Conservation (phyloP, 2,113 vertebrate genomes). For the Emydocephalus ijimae region DNA sequence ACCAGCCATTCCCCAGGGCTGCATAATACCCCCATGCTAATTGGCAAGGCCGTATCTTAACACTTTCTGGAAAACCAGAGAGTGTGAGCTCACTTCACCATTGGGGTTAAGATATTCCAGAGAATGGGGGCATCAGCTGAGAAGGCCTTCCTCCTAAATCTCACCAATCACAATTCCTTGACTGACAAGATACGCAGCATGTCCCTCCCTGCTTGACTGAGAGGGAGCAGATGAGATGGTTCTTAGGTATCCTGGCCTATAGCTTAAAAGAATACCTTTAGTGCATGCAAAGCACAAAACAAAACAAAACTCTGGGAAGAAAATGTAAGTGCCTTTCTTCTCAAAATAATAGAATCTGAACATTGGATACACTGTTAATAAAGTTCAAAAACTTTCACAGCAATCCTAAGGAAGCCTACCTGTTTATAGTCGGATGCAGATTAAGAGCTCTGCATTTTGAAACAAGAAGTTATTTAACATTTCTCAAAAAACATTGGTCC, state of each 20-base stretch:
- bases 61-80: background rate
- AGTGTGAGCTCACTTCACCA: background rate
- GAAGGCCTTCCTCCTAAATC: background rate
- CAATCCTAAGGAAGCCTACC: background rate
- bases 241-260: background rate
- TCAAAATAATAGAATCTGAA: slow-evolving; percentile 43
- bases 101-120: background rate
- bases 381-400: background rate
- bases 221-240: background rate
- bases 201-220: background rate
- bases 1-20: background rate
- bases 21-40: background rate
- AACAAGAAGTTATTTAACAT: background rate
- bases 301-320: background rate
- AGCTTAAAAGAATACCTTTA: background rate
- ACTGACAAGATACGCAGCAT: background rate
- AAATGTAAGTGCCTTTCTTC: slow-evolving; percentile 14
- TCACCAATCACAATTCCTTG: background rate
- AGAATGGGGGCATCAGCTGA: background rate
- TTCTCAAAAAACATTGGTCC: background rate
- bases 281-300: background rate
- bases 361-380: slow-evolving; percentile 42
- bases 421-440: too few relatives aligned
- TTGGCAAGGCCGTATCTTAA: background rate
- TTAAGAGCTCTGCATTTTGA: background rate